A percentile compares a stretch with the other conserved stretches of the same genome.
Evolutionary conservation across 2,113 vertebrate species (phyloP).

Genomic region (Mola mola): DNA sequence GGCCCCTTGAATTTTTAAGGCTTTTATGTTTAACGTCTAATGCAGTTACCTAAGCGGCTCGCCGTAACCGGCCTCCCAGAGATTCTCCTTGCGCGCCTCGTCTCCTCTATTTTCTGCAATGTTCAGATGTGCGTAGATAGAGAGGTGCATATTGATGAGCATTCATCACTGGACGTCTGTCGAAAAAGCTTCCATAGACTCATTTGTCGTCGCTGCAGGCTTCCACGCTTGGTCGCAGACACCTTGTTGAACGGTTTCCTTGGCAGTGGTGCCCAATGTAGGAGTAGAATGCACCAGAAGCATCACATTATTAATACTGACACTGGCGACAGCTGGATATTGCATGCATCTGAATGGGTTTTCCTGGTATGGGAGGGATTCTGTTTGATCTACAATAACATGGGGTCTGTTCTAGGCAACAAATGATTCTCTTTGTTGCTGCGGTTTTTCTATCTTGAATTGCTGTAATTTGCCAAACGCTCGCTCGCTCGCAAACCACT

Average conservation of each 20-base stretch:
- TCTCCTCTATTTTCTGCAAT: conserved; percentile 25
- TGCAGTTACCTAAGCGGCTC: conserved; percentile 64
- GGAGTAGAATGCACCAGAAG: conserved; percentile 3
- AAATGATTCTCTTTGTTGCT: background rate
- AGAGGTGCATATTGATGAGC: conserved; percentile 55
- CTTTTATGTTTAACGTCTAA: conserved; percentile 69
- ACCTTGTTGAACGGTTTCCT: conserved; percentile 5
- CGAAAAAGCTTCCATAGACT: conserved; percentile 30
- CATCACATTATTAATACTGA: conserved; percentile 8
- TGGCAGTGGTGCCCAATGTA: conserved; percentile 7
- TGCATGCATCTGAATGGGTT: conserved; percentile 6
- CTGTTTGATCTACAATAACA: background rate
- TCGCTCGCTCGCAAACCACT: conserved; percentile 2
- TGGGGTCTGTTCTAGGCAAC: conserved; percentile 1
- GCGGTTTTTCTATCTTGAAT: background rate
- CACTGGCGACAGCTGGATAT: conserved; percentile 14
- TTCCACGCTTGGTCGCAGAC: conserved; percentile 8
- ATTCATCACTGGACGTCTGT: conserved; percentile 37
- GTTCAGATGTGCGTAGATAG: conserved; percentile 51
- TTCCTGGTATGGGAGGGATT: conserved; percentile 5
- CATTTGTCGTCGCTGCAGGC: conserved; percentile 20
- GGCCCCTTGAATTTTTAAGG: conserved; percentile 54
- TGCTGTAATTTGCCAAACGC: conserved; percentile 11
- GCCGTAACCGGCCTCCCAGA: conserved; percentile 54
- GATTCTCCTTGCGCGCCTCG: conserved; percentile 31